Percentiles rank a stretch among this genome's conserved stretches.
Evolutionary conservation across 2,888 invertebrate species (phyloP).

Genomic region (Eurytoma californica): DNA sequence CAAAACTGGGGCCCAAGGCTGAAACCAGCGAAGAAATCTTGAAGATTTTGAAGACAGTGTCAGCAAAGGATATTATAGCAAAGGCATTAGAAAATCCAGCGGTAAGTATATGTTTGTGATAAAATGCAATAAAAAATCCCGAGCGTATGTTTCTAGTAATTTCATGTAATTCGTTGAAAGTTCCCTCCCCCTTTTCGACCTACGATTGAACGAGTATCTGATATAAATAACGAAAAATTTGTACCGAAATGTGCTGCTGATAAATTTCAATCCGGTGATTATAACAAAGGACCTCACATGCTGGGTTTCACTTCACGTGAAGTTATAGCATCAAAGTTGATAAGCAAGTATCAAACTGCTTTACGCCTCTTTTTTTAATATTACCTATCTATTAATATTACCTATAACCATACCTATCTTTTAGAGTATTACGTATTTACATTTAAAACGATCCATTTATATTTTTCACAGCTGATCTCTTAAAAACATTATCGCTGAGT

Average conservation of each 20-base stretch:
- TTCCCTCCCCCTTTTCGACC: slow-evolving; percentile 73
- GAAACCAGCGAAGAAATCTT: slow-evolving; percentile 53
- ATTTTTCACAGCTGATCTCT: too few relatives aligned
- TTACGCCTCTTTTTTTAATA: too few relatives aligned
- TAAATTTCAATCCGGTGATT: slow-evolving; percentile 74
- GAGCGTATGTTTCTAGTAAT: not conserved
- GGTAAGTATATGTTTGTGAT: not conserved
- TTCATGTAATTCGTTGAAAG: not conserved
- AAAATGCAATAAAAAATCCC: not conserved
- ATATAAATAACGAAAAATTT: slow-evolving; percentile 74
- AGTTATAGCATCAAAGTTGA: not conserved
- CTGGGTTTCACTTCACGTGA: slow-evolving; percentile 74
- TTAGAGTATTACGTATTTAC: too few relatives aligned
- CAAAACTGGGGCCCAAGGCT: slow-evolving; percentile 12
- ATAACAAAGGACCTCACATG: slow-evolving; percentile 76
- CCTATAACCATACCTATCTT: too few relatives aligned
- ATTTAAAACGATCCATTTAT: too few relatives aligned
- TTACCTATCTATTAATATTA: too few relatives aligned
- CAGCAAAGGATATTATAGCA: slow-evolving; percentile 53
- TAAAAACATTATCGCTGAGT: too few relatives aligned
- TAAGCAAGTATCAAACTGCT: too few relatives aligned
- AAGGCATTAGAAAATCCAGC: not conserved
- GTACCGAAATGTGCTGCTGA: slow-evolving; percentile 74
- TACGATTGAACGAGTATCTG: slow-evolving; percentile 74
- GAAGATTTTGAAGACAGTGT: slow-evolving; percentile 47